phyloP scores from a whole-genome alignment of 2,113 vertebrate species.

The Leptobrachium leishanense region DNA sequence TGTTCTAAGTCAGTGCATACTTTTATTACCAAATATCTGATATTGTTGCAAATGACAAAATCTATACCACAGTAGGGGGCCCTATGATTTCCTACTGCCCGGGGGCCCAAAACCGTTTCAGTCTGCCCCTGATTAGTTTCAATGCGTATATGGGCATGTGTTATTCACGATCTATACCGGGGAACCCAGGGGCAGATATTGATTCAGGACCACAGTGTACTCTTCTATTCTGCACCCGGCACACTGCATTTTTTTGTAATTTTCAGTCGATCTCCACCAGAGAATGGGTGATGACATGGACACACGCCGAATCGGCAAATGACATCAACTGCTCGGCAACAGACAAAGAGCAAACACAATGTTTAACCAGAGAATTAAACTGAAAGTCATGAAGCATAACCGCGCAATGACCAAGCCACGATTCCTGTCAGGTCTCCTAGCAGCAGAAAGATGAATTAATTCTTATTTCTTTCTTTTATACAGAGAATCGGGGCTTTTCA shows the following conservation, averaged over 20 bases:
- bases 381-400: slow-evolving; percentile 29
- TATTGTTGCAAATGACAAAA: no score
- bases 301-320: neutral
- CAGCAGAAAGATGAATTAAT: slow-evolving; percentile 15
- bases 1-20: no score
- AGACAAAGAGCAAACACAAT: slow-evolving; percentile 25
- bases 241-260: neutral
- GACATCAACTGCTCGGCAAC: slow-evolving; percentile 24
- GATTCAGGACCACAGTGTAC: no score
- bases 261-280: neutral
- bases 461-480: neutral
- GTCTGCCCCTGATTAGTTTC: no score
- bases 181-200: no score
- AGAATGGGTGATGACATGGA: neutral
- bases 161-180: no score
- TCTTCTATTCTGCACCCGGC: no score
- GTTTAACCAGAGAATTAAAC: slow-evolving; percentile 31
- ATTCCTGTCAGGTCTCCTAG: slow-evolving; percentile 27
- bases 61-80: no score
- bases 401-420: neutral
- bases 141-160: no score
- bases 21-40: no score
- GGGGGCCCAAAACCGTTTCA: no score
- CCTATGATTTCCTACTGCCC: no score
- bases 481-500: neutral